Conservation (phyloP, 1,140 invertebrate species). For the Camponotus vicinus region DNA sequence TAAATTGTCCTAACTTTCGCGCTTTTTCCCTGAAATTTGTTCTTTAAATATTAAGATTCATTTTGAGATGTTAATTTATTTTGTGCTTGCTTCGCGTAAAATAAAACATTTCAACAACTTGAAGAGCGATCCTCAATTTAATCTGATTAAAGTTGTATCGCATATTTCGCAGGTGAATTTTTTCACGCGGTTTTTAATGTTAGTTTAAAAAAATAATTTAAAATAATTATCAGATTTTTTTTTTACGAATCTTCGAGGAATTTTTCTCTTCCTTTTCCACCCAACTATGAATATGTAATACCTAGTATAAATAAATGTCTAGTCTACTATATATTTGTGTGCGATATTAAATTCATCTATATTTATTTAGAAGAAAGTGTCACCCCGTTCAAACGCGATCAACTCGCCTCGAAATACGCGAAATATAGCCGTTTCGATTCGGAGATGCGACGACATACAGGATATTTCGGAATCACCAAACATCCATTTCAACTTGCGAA, state of each 20-base stretch:
- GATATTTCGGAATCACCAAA: slow-evolving; percentile 1
- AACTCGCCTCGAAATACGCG: slow-evolving; percentile 24
- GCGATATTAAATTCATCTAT: slow-evolving; percentile 1
- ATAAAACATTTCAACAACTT: slow-evolving; percentile 4
- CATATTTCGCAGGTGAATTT: not conserved
- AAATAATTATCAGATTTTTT: not conserved
- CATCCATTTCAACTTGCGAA: not conserved
- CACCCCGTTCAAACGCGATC: slow-evolving; percentile 51
- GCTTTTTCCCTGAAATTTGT: slow-evolving; percentile 1
- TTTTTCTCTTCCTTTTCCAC: not conserved
- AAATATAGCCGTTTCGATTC: slow-evolving; percentile 10
- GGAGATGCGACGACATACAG: not conserved
- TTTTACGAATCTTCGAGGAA: slow-evolving; percentile 22
- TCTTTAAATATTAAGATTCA: not conserved
- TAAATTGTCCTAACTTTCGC: slow-evolving; percentile 10
- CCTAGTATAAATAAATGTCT: not conserved
- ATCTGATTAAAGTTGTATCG: not conserved
- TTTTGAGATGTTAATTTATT: not conserved
- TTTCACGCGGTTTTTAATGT: slow-evolving; percentile 1
- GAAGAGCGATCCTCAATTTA: not conserved
- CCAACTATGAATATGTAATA: not conserved
- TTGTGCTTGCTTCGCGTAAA: too few species aligned
- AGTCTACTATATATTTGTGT: not conserved
- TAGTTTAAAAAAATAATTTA: not conserved
- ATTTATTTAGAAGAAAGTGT: slow-evolving; percentile 27